phyloP scores from a whole-genome alignment of 2,113 vertebrate genomes.

The Oryzias melastigma region DNA sequence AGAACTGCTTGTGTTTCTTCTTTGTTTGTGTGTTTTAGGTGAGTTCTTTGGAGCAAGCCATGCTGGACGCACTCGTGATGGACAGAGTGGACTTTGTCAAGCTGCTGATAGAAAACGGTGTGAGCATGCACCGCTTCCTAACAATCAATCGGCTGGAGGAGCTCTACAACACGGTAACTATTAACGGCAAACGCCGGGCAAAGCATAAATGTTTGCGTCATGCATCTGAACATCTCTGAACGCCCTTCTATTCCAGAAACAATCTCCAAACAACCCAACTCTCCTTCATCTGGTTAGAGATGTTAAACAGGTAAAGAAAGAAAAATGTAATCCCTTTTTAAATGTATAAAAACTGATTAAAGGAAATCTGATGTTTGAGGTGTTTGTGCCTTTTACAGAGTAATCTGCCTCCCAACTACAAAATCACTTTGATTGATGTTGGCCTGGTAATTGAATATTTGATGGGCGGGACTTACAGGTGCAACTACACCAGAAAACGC shows the following conservation, averaged over 20 bases:
- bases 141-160: constrained; percentile 95
- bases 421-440: constrained; percentile 95
- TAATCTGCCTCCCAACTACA: constrained; percentile 96
- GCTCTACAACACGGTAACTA: constrained; percentile 94
- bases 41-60: constrained; percentile 95
- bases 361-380: background rate
- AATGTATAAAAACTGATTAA: background rate
- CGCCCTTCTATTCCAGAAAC: constrained; percentile 83
- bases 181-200: background rate
- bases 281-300: constrained; percentile 94
- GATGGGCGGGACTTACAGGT: constrained; percentile 98
- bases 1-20: constrained; percentile 51
- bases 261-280: constrained; percentile 91
- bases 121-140: constrained; percentile 99
- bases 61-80: constrained; percentile 98
- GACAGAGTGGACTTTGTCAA: constrained; percentile 98
- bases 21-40: constrained; percentile 78
- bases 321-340: too few relatives aligned
- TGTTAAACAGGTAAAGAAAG: constrained; percentile 88
- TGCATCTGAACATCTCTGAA: background rate
- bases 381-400: constrained; percentile 75
- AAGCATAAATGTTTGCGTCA: background rate
- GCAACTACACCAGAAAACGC: constrained; percentile 95
- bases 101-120: constrained; percentile 96
- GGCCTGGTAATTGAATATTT: constrained; percentile 96